Percentiles rank a stretch among this genome's conserved stretches.
These are phyloP conservation scores for Cotesia congregata DNA, from an alignment of 2,888 invertebrate genomes.

Conservation along the genomic window DNA sequence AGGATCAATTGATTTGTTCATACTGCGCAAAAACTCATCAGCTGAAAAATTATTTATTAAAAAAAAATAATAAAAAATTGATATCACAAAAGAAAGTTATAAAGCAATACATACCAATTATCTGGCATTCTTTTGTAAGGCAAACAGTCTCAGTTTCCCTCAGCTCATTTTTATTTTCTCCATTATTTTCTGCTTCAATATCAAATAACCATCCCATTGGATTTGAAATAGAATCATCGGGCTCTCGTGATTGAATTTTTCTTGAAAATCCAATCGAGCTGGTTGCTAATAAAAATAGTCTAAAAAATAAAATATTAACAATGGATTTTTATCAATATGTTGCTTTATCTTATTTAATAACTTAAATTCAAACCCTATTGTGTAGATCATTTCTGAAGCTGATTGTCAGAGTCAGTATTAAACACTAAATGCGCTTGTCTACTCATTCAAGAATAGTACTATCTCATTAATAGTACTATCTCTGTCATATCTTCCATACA, in stretches of 20 bases:
- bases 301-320: background rate
- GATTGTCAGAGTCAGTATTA: too few relatives aligned
- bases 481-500: too few relatives aligned
- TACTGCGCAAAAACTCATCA: slow-evolving; percentile 43
- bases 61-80: background rate
- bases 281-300: background rate
- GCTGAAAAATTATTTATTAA: slow-evolving; percentile 27
- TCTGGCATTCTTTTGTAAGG: slow-evolving; percentile 9
- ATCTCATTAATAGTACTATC: too few relatives aligned
- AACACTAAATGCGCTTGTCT: too few relatives aligned
- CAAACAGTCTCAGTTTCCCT: background rate
- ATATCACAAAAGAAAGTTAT: background rate
- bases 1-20: slow-evolving; percentile 52
- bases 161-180: background rate
- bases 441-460: too few relatives aligned
- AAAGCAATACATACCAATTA: slow-evolving; percentile 7
- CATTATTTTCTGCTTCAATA: background rate
- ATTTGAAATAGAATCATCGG: background rate
- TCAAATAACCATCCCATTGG: slow-evolving; percentile 10
- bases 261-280: background rate
- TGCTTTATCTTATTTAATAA: too few relatives aligned
- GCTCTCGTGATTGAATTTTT: background rate
- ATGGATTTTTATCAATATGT: background rate
- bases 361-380: too few relatives aligned
- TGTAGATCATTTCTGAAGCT: too few relatives aligned